Base-by-base conservation (phyloP, 2,888 invertebrate genomes). In the Melipona bicolor region DNA sequence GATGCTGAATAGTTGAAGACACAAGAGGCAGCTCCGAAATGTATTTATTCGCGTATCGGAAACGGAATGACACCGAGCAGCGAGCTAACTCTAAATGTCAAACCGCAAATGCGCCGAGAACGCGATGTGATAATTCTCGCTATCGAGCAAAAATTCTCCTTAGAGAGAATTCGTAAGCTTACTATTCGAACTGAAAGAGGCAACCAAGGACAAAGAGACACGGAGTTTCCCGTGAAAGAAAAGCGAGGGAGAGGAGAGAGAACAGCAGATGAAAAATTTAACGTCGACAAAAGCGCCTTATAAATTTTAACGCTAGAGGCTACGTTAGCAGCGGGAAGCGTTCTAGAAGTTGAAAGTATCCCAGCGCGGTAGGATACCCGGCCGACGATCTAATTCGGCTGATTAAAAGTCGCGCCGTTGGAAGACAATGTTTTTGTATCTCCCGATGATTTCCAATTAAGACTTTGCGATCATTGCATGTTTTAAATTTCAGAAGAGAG, bases 111-210 rank as follows among this genome's bases (percentile, higher is more conserved):
- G 3, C 2, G 56, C 15, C 3, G n/a, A 56, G 36, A 17, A 56
- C 36, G 56, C 15, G 27, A 54, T 17, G 32, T 19, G 49, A 17
- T 9, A 81, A 78, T 36, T 56, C 62, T 56, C 24, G 21, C 24
- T 13, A 36, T 32, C 6, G 49, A 19, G 6, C 73, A 50, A 72
- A 54, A 62, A 78, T 79, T 68, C 67, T 68, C 68, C n/a, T 62
- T 19, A 11, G 21, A 5, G n/a, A 19, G n/a, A n/a, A 68, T 15
- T 11, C 17, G 54, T 49, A 62, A 79, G 50, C 62, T 73, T 70
- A 27, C 32, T 32, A n/a, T n/a, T 49, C 64, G 52, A 43, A 43
- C 59, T 59, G 43, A 21, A 43, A 49, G 43, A 54, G 21, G 6
- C 43, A 9, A 54, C 17, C 21, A 19, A 52, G 17, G 54, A 54